Evolutionary conservation across 37 sponge, comb jelly and placozoan species (phyloP).

Genomic region (Eunapius fragilis): DNA sequence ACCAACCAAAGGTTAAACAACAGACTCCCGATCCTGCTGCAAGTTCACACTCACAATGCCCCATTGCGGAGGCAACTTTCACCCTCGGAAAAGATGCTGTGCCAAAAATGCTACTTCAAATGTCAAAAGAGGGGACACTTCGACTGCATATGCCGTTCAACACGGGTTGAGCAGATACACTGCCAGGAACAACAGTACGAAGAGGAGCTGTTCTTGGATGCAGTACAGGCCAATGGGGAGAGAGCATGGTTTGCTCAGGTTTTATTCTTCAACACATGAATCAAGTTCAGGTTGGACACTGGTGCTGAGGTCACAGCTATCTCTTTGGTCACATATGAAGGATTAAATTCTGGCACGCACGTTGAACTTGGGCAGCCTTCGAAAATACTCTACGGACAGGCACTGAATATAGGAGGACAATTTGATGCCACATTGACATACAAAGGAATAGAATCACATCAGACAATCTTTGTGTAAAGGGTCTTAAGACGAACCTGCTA

Average conservation of each 20-base stretch:
- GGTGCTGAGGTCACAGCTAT: slow-evolving; percentile 41
- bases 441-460: not conserved
- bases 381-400: slow-evolving; percentile 14
- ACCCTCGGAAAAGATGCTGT: too few relatives aligned
- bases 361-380: not conserved
- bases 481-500: not conserved
- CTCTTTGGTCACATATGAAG: not conserved
- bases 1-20: too few relatives aligned
- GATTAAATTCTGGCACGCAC: not conserved
- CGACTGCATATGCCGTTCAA: too few relatives aligned
- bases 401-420: not conserved
- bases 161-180: too few relatives aligned
- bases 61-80: too few relatives aligned
- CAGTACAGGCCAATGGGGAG: too few relatives aligned
- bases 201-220: too few relatives aligned
- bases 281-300: slow-evolving; percentile 36
- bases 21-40: too few relatives aligned
- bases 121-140: too few relatives aligned
- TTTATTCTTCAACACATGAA: not conserved
- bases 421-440: not conserved
- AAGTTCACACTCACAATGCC: too few relatives aligned
- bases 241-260: not conserved
- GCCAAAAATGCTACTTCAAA: too few relatives aligned
- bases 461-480: slow-evolving; percentile 19
- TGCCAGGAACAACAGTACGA: too few relatives aligned